These are phyloP conservation scores for Euborellia annulipes DNA, from an alignment of 1,140 invertebrate species.

Conservation along the genomic window DNA sequence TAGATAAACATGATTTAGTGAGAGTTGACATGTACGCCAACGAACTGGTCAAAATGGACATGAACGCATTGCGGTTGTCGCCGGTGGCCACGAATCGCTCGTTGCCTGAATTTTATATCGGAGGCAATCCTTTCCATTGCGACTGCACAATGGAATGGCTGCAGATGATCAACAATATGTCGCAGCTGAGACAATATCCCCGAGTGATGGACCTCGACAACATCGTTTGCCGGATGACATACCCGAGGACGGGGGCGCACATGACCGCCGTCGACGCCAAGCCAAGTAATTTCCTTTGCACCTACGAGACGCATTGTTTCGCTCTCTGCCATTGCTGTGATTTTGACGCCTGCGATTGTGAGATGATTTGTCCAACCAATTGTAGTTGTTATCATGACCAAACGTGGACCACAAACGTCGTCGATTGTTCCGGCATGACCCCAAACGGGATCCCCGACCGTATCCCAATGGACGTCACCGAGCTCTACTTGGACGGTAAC, in stretches of 20 bases:
- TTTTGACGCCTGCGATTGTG: slow-evolving; percentile 87
- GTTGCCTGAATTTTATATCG: slow-evolving; percentile 72
- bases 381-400: slow-evolving; percentile 86
- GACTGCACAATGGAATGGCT: slow-evolving; percentile 89
- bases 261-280: slow-evolving; percentile 36
- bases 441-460: slow-evolving; percentile 60
- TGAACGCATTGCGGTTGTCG: slow-evolving; percentile 60
- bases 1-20: slow-evolving; percentile 64
- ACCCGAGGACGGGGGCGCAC: slow-evolving; percentile 51
- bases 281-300: slow-evolving; percentile 72
- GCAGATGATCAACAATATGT: slow-evolving; percentile 70
- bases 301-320: slow-evolving; percentile 84
- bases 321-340: slow-evolving; percentile 86
- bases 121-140: slow-evolving; percentile 79
- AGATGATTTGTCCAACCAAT: slow-evolving; percentile 83
- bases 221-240: slow-evolving; percentile 67
- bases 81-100: slow-evolving; percentile 47
- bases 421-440: slow-evolving; percentile 68
- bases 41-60: slow-evolving; percentile 60
- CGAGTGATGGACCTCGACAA: slow-evolving; percentile 73
- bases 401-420: slow-evolving; percentile 82
- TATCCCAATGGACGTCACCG: slow-evolving; percentile 86
- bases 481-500: slow-evolving; percentile 82
- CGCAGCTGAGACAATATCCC: slow-evolving; percentile 60
- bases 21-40: slow-evolving; percentile 81